phyloP scores from a whole-genome alignment of 2,113 vertebrate genomes.

The Sapayoa aenigma region DNA sequence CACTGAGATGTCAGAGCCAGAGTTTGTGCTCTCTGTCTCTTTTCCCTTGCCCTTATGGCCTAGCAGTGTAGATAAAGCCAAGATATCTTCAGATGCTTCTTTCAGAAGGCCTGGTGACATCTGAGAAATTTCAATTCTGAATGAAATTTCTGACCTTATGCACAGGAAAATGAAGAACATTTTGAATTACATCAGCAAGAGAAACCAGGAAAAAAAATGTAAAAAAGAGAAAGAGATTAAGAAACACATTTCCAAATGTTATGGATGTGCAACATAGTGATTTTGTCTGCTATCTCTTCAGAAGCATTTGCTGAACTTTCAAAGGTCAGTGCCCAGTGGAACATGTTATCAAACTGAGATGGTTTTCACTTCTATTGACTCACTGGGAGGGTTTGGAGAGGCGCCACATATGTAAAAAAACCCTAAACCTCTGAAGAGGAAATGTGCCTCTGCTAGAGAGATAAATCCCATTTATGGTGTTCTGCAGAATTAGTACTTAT shows the following conservation, averaged over 20 bases:
- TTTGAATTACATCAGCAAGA: background rate
- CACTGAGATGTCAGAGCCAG: background rate
- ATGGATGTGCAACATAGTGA: rapidly evolving
- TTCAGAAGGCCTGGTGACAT: background rate
- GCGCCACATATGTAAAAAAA: rapidly evolving
- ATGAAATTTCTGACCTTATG: background rate
- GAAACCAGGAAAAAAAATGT: background rate
- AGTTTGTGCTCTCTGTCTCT: background rate
- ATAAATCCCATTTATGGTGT: background rate
- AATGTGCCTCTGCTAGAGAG: background rate
- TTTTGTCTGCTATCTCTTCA: background rate
- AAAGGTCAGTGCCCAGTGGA: background rate
- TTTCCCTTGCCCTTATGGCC: background rate
- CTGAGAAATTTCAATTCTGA: background rate
- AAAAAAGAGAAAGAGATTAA: background rate
- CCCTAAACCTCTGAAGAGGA: background rate
- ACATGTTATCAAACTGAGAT: background rate
- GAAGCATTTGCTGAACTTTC: background rate
- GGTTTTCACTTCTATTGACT: background rate
- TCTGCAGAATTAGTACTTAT: background rate
- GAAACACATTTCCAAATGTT: background rate
- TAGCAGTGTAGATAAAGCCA: background rate
- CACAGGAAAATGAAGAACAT: background rate
- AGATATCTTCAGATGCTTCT: background rate
- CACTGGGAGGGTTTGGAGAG: background rate